These are phyloP conservation scores for Magallana gigas DNA, from an alignment of 1,140 invertebrate species.

Conservation along the genomic window DNA sequence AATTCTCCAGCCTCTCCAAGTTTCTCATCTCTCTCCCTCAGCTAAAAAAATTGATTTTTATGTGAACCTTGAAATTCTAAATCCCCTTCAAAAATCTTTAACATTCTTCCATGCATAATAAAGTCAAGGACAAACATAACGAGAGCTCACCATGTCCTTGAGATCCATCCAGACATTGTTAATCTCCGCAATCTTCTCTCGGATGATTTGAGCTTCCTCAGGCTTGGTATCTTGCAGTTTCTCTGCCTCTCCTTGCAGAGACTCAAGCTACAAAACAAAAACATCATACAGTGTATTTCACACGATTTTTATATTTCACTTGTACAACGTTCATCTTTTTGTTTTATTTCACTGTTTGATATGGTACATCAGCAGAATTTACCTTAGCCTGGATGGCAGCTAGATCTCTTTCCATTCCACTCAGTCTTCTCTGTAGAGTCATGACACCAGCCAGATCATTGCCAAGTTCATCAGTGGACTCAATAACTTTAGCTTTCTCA, in stretches of 20 bases:
- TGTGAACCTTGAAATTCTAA: no score
- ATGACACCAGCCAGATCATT: conserved; percentile 88
- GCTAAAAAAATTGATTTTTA: conserved; percentile 76
- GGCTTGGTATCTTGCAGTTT: conserved; percentile 95
- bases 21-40: conserved; percentile 98
- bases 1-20: conserved; percentile 99
- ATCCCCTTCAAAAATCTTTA: no score
- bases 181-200: conserved; percentile 94
- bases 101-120: no score
- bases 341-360: background rate
- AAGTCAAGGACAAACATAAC: no score
- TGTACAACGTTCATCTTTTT: background rate
- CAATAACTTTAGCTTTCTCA: conserved; percentile 98
- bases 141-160: conserved; percentile 90
- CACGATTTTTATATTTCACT: no score
- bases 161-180: conserved; percentile 96
- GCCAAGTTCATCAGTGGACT: conserved; percentile 94
- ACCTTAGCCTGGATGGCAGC: conserved; percentile 97
- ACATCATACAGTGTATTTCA: no score
- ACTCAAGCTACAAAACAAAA: conserved; percentile 83
- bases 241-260: conserved; percentile 94
- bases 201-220: conserved; percentile 95
- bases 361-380: background rate
- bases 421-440: conserved; percentile 91
- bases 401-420: conserved; percentile 98